Base-by-base conservation (phyloP, 1,140 invertebrate genomes). In the Thalassaphorura encarpata region DNA sequence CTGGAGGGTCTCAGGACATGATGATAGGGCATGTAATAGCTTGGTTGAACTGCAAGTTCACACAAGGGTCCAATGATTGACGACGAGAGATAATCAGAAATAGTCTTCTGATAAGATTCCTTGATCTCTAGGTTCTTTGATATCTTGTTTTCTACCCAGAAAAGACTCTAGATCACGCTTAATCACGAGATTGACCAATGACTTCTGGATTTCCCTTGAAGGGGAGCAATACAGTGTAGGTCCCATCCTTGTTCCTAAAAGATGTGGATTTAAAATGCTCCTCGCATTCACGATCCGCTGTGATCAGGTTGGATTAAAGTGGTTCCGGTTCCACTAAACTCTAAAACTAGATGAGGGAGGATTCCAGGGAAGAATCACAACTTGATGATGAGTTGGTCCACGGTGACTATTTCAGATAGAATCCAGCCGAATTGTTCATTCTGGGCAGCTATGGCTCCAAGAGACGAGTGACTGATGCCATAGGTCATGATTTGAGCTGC, bases 41-140 rank as follows among this genome's bases (percentile, higher is more conserved):
- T 47, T 16, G 39, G 61, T 48, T 13, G 52, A 39, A 11, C 31
- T 15, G 2, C 15, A 3, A 46, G 8, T 29, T 56, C 43, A 1
- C 53, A 54, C 1, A 28, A 18, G 21, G 51, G n/a, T 50, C 46
- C 28, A 65, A 68, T 68, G 47, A 68, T 61, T 3, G 61, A 59
- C 18, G 67, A 54, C 2, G 49, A 3, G 28, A 63, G 16, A 43
- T 67, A 67, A 31, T 70, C 61, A 15, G 53, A n/a, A 62, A 70
- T 63, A 41, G 69, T 66, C 33, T 50, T 29, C 4, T 5, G 13
- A 57, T 71, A 69, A n/a, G n/a, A n/a, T n/a, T n/a, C n/a, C n/a
- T 49, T 65, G 23, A 27, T 29, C 11, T 57, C 21, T 3, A 54
- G 52, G 29, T 66, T 46, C 21, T 33, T 40, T 11, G 28, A 24